Percentiles rank a stretch among this genome's conserved stretches.
Conservation (phyloP, 37 sponge, comb jelly and placozoan species). For the Oopsacas minuta region DNA sequence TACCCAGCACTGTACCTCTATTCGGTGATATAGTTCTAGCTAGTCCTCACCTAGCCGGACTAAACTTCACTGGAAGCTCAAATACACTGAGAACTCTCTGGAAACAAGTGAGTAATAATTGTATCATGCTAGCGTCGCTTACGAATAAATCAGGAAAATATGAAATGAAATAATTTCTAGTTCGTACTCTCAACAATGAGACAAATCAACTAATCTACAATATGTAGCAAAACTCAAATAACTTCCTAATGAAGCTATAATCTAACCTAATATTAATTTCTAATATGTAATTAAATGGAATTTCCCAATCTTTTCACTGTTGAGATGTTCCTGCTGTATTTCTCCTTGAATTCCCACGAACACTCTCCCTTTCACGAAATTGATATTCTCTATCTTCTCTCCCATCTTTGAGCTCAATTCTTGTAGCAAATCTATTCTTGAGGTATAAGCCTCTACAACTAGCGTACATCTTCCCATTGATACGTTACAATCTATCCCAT, state of each 20-base stretch:
- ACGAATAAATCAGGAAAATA: too few relatives aligned
- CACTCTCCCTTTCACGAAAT: neutral
- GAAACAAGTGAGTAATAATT: conserved; percentile 69
- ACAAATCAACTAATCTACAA: neutral
- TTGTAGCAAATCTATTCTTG: neutral
- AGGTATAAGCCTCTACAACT: neutral
- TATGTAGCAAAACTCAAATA: conserved; percentile 11
- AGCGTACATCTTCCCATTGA: neutral
- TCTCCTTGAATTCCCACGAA: neutral
- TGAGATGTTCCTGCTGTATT: neutral
- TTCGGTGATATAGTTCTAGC: conserved; percentile 76
- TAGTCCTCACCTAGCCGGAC: conserved; percentile 68
- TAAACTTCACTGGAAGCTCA: conserved; percentile 89
- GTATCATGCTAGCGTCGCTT: too few relatives aligned
- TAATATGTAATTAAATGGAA: neutral
- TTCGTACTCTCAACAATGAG: neutral
- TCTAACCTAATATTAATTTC: neutral
- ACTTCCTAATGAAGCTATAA: neutral
- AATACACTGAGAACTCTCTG: conserved; percentile 71
- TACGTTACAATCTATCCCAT: neutral
- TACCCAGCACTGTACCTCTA: conserved; percentile 65
- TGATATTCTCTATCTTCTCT: neutral
- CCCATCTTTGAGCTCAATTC: neutral
- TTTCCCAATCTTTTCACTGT: neutral
- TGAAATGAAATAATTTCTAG: too few relatives aligned